Evolutionary conservation across 1,140 invertebrate species (phyloP).

Genomic region (Drosophila cardini): DNA sequence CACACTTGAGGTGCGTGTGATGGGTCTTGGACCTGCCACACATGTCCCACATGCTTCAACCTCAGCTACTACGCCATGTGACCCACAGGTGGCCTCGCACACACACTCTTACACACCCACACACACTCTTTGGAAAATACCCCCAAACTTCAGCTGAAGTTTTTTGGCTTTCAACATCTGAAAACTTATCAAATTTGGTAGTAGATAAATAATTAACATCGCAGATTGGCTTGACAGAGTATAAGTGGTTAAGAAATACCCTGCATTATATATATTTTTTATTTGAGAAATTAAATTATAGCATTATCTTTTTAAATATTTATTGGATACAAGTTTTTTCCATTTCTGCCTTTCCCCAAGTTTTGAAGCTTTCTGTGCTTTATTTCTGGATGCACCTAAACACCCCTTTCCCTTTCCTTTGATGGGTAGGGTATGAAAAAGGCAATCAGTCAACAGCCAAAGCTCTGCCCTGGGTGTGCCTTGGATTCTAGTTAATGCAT

Average conservation of each 20-base stretch:
- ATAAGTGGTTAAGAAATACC: background rate
- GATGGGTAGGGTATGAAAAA: background rate
- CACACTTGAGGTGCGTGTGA: conserved; percentile 54
- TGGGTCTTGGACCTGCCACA: conserved; percentile 6
- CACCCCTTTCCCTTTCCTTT: background rate
- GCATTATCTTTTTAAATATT: too few species aligned
- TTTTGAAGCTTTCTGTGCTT: too few species aligned
- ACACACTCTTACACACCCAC: background rate
- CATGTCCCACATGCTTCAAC: background rate
- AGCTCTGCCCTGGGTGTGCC: background rate
- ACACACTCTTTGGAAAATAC: too few species aligned
- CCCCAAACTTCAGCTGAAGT: conserved; percentile 9
- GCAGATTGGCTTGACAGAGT: background rate
- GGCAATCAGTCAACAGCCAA: background rate
- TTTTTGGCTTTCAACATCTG: conserved; percentile 4
- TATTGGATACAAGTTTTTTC: too few species aligned
- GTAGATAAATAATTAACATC: conserved; percentile 18
- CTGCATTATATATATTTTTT: background rate
- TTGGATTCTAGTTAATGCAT: conserved; percentile 32
- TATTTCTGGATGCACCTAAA: too few species aligned
- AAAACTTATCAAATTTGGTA: conserved; percentile 31
- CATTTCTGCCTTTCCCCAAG: too few species aligned
- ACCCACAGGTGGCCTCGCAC: conserved; percentile 3
- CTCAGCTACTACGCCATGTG: background rate
- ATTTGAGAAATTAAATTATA: too few species aligned